These are phyloP conservation scores for Xenopus petersii DNA, from an alignment of 2,797 vertebrate species.

Conservation along the genomic window DNA sequence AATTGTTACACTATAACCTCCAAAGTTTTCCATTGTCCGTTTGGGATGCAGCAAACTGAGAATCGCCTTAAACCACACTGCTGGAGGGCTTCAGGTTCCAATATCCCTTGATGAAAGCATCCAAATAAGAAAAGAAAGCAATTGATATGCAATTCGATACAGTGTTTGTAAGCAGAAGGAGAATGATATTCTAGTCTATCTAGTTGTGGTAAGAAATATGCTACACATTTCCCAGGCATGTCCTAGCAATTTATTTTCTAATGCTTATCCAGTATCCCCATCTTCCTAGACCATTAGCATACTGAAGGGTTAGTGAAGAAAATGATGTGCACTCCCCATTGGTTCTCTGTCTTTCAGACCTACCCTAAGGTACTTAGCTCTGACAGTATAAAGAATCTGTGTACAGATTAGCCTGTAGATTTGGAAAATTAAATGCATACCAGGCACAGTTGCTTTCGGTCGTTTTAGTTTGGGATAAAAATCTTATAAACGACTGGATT, in stretches of 20 bases:
- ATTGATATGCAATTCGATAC: no score
- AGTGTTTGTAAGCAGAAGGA: no score
- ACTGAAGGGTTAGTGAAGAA: conserved; percentile 67
- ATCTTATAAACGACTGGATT: conserved; percentile 69
- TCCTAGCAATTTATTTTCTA: conserved; percentile 65
- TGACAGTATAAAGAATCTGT: conserved; percentile 77
- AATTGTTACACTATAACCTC: no score
- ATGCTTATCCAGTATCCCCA: conserved; percentile 71
- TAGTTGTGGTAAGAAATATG: no score
- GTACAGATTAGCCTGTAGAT: conserved; percentile 71
- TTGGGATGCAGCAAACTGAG: no score
- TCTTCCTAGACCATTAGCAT: conserved; percentile 62
- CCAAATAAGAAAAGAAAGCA: no score
- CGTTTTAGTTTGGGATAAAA: conserved; percentile 68
- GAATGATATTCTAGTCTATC: no score
- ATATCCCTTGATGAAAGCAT: no score
- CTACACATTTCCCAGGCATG: conserved; percentile 53
- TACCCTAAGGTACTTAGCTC: conserved; percentile 72
- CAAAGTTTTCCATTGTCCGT: no score
- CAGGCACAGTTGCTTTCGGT: conserved; percentile 66
- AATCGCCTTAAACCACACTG: no score
- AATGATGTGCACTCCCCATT: conserved; percentile 60
- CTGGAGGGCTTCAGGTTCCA: no score
- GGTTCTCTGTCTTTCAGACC: conserved; percentile 67
- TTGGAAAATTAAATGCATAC: conserved; percentile 67